These are phyloP conservation scores for Deroplatys truncata DNA, from an alignment of 2,888 invertebrate genomes.

Conservation along the genomic window DNA sequence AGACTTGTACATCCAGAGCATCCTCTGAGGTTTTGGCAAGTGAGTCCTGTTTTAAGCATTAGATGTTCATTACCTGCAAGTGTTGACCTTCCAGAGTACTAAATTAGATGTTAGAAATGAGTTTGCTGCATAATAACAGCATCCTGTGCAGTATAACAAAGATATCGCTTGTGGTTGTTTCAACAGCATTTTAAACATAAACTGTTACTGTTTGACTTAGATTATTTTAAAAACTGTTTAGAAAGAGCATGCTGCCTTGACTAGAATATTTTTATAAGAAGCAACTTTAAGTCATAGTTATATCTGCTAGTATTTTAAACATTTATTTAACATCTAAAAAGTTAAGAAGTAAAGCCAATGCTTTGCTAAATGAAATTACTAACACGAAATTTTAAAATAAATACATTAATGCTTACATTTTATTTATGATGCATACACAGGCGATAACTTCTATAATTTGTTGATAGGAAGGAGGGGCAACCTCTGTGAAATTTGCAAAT, in stretches of 20 bases:
- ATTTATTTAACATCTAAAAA: no score
- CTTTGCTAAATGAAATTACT: no score
- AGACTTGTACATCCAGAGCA: not conserved
- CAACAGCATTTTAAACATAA: not conserved
- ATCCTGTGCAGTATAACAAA: not conserved
- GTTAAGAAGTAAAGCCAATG: no score
- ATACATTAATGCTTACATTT: no score
- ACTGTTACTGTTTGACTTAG: not conserved
- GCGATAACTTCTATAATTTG: no score
- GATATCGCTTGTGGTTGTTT: not conserved
- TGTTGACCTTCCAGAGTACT: not conserved
- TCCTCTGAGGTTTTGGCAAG: not conserved
- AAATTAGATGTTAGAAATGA: not conserved
- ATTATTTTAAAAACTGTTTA: not conserved
- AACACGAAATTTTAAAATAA: no score
- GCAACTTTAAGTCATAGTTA: not conserved
- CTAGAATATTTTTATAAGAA: not conserved
- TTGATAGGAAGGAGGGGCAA: no score
- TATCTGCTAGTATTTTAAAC: no score
- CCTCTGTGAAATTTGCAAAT: no score
- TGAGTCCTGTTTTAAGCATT: not conserved
- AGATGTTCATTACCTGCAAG: not conserved
- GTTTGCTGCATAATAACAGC: not conserved
- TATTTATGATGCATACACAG: no score
- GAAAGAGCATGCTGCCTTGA: not conserved